Percentiles rank a stretch among this genome's conserved stretches.
Evolutionary conservation across 2,888 invertebrate species (phyloP).

Genomic region (Macrophya alboannulata): DNA sequence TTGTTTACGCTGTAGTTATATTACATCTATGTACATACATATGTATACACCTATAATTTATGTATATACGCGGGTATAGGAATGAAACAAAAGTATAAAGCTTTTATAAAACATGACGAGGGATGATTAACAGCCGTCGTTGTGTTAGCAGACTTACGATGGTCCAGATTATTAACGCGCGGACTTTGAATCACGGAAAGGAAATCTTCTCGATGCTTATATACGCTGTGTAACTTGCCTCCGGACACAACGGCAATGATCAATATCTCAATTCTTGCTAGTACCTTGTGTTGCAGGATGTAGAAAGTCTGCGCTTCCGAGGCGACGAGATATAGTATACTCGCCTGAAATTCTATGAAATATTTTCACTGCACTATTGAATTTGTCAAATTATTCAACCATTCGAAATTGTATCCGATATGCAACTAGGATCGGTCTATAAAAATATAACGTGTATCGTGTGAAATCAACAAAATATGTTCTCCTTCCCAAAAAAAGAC

Average conservation of each 20-base stretch:
- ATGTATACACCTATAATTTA: too few species aligned
- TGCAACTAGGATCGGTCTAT: too few species aligned
- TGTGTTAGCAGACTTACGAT: neutral
- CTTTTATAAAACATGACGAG: neutral
- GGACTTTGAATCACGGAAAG: neutral
- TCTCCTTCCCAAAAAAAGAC: too few species aligned
- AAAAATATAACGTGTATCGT: too few species aligned
- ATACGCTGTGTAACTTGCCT: neutral
- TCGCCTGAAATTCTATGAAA: neutral
- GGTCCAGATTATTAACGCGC: neutral
- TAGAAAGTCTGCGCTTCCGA: slow-evolving; percentile 14
- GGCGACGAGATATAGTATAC: neutral
- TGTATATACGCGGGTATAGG: neutral
- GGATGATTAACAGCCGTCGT: neutral
- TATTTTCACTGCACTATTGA: neutral
- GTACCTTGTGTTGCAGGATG: neutral
- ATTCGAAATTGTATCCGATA: neutral
- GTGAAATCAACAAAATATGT: too few species aligned
- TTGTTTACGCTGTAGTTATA: neutral
- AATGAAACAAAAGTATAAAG: neutral
- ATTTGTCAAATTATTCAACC: neutral
- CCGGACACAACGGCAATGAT: slow-evolving; percentile 33
- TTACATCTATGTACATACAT: neutral
- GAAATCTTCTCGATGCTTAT: neutral
- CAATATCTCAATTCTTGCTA: slow-evolving; percentile 20